Percentiles rank a stretch among this genome's conserved stretches.
Conservation (phyloP, 2,113 vertebrate genomes). For the Centropus bengalensis region DNA sequence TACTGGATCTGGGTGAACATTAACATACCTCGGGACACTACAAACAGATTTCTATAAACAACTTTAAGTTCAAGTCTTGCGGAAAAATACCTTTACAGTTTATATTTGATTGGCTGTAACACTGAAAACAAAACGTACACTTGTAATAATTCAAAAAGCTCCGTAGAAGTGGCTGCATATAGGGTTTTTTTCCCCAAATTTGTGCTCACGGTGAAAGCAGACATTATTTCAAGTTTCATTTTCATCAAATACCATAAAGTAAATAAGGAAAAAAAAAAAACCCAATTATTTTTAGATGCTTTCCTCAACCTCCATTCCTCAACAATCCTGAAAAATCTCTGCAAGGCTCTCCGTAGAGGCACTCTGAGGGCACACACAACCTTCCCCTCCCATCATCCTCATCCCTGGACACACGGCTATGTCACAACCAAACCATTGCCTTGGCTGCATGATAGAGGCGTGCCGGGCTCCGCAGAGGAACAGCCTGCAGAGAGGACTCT, state of each 20-base stretch:
- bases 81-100: conserved; percentile 52
- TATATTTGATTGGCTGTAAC: conserved; percentile 44
- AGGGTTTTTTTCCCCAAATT: background rate
- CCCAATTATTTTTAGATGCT: conserved; percentile 36
- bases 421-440: background rate
- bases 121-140: conserved; percentile 57
- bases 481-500: background rate
- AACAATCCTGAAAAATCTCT: conserved; percentile 12
- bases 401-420: background rate
- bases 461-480: background rate
- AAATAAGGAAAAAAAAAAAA: conserved; percentile 37
- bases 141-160: conserved; percentile 53
- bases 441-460: background rate
- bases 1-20: conserved; percentile 43
- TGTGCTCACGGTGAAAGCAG: conserved; percentile 65
- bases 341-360: background rate
- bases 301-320: conserved; percentile 35
- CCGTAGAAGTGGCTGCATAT: conserved; percentile 9
- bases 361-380: background rate
- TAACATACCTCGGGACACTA: conserved; percentile 50
- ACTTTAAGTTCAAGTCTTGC: conserved; percentile 62
- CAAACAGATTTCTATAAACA: conserved; percentile 54
- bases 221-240: conserved; percentile 41
- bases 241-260: conserved; percentile 18
- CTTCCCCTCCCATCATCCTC: background rate